A percentile compares a stretch with the other conserved stretches of the same genome.
These are phyloP conservation scores for Steatocranus sp. DNA, from an alignment of 2,797 vertebrate species.

Conservation along the genomic window DNA sequence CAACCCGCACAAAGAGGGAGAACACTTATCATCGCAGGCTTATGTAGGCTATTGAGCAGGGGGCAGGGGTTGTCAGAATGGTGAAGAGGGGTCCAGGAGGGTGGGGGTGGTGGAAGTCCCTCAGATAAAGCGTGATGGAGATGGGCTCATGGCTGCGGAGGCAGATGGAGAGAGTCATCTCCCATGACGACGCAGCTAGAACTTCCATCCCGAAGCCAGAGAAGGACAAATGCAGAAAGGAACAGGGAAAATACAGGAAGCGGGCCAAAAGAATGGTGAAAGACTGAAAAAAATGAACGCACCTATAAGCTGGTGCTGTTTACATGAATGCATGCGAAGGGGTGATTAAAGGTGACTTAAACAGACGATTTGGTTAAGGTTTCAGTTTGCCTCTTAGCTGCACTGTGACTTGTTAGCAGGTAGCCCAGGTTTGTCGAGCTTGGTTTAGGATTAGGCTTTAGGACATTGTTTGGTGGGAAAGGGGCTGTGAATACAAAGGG, in stretches of 20 bases:
- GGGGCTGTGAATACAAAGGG: conserved; percentile 78
- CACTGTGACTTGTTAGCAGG: conserved; percentile 62
- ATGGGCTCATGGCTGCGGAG: conserved; percentile 69
- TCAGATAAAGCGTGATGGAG: conserved; percentile 71
- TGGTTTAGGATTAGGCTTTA: conserved; percentile 69
- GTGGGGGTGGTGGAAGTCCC: conserved; percentile 29
- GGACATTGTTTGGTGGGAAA: conserved; percentile 74
- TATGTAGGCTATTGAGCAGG: conserved; percentile 65
- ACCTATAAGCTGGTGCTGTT: background rate
- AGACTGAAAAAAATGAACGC: background rate
- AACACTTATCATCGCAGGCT: conserved; percentile 79
- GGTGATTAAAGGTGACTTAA: background rate
- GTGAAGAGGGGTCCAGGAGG: conserved; percentile 51
- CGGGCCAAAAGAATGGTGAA: background rate
- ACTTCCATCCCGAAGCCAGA: conserved; percentile 47
- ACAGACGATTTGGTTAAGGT: background rate
- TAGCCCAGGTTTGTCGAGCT: conserved; percentile 67
- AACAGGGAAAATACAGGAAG: background rate
- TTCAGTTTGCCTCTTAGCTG: conserved; percentile 13
- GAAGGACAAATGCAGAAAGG: background rate
- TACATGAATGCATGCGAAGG: background rate
- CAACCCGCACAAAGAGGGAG: conserved; percentile 62
- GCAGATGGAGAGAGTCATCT: conserved; percentile 74
- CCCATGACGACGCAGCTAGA: conserved; percentile 55
- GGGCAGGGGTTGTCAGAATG: conserved; percentile 64